Base-by-base conservation (phyloP, 1,140 invertebrate species). In the Drosophila malerkotliana region DNA sequence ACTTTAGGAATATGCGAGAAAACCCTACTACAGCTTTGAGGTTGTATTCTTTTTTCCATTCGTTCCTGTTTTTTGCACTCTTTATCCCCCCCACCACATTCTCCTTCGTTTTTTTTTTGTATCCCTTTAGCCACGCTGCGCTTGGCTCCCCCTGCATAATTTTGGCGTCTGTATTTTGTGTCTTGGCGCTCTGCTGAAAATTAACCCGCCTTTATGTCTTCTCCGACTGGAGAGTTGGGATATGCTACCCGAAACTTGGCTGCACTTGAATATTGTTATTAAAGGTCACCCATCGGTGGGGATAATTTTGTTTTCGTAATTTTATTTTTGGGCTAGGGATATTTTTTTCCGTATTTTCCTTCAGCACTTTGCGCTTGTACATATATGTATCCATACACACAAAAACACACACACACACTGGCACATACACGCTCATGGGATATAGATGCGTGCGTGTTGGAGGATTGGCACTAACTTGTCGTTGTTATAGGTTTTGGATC, bases 401-500 rank as follows among this genome's bases (percentile, higher is more conserved):
- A 85, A 68, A 54, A 62, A 73, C 81, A 77, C 77, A 72, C 62
- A 59, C 34, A 12, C 77, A 77, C 74, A 15, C 18, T 7, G 15
- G 45, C 49, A 68, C 56, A 78, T 60, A 75, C 67, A 80, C 75
- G 63, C 81, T 78, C 78, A 74, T 68, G 77, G 79, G 71, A 21
- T 21, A 21, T 74, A 55, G 60, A 24, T 74, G 72, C 72, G 82
- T 87, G 82, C 74, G 82, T 84, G 82, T 73, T 73, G 71, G 51
- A 73, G 84, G 79, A 82, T 84, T 67, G 66, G 60, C 80, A 84
- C 80, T 84, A 68, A 81, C 74, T 87, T 78, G 72, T 66, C 61
- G 61, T 68, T 72, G 84, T 88, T 87, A 85, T 64, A 82, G 69
- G 68, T 81, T 21, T 21, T 9, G 44, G 8, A 47, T 60, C 71